Base-by-base conservation (phyloP, 2,888 invertebrate species). In the Prostheceraeus crozeri region DNA sequence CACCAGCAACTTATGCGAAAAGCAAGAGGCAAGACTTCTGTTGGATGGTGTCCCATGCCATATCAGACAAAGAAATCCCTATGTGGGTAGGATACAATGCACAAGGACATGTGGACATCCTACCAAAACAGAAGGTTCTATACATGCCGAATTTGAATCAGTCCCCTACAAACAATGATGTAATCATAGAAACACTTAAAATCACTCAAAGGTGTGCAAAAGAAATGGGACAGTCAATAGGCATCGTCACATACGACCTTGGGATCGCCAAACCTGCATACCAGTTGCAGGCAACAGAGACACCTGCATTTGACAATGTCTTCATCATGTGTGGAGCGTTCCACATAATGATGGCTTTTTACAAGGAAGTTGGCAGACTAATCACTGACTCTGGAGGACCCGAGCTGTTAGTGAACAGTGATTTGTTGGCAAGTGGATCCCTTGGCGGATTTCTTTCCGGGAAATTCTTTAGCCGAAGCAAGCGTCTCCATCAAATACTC, bases 251-350 rank as follows among this genome's bases (percentile, higher is more conserved):
- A 21, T 65, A 65, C 46, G 64, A 65, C 30, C 31, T 65, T 11
- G 53, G 54, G 30, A 56, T 52, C 40, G 64, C 65, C 16, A 65
- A 65, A 35, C 62, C 62, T 11, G 65, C 65, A 3, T 52, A 60
- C 52, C 64, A 66, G 53, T 65, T 67, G 8, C 65, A 67, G 51
- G 55, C 21, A 10, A 45, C 16, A 21, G 64, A 66, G 31, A 36
- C 57, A 1, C 63, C 65, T 25, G 40, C 10, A 46, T 67, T 46
- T 58, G 62, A 67, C 58, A 65, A 65, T 46, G 19, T 66, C 3
- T 67, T 65, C 56, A 62, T 64, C 27, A 63, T 57, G 35, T 62
- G 61, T n/a, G 66, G 66, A 8, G 45, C 61, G 14, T 67, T 66
- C 46, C 64, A 67, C 30, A 62, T 67, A 11, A 28, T 51, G 8